Conservation (phyloP, 2,888 invertebrate species). For the Hypomecis punctinalis region DNA sequence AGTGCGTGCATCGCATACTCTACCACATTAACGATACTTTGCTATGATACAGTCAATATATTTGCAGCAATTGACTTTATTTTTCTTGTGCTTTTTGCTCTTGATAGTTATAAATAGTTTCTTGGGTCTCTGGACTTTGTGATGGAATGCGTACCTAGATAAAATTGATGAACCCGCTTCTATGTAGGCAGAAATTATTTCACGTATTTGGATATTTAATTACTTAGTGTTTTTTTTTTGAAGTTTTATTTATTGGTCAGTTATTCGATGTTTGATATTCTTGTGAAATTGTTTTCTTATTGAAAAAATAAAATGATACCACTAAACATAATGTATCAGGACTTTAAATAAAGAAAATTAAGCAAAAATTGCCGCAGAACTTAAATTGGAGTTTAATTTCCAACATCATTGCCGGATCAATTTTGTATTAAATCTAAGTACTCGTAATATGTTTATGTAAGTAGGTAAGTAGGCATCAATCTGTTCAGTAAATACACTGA, state of each 20-base stretch:
- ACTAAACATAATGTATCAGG: too few relatives aligned
- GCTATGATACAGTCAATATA: constrained; percentile 23
- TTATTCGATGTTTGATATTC: too few relatives aligned
- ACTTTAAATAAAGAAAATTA: too few relatives aligned
- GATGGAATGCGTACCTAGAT: background rate
- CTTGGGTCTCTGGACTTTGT: constrained; percentile 14
- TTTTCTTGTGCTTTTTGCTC: constrained; percentile 24
- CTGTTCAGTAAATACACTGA: too few relatives aligned
- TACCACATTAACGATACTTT: constrained; percentile 22
- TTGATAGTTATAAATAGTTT: constrained; percentile 24
- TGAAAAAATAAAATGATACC: too few relatives aligned
- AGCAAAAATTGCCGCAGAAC: too few relatives aligned
- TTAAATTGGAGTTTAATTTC: background rate
- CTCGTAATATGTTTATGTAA: background rate
- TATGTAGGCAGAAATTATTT: too few relatives aligned
- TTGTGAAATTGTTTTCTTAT: too few relatives aligned
- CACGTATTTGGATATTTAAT: too few relatives aligned
- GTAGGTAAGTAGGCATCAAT: background rate
- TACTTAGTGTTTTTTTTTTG: too few relatives aligned
- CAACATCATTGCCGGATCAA: background rate
- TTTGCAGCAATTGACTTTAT: constrained; percentile 30
- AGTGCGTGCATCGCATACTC: constrained; percentile 57
- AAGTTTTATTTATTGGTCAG: too few relatives aligned
- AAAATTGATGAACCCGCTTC: too few relatives aligned
- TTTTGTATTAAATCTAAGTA: background rate